Base-by-base conservation (phyloP, 2,888 invertebrate species). In the Leucoma salicis region DNA sequence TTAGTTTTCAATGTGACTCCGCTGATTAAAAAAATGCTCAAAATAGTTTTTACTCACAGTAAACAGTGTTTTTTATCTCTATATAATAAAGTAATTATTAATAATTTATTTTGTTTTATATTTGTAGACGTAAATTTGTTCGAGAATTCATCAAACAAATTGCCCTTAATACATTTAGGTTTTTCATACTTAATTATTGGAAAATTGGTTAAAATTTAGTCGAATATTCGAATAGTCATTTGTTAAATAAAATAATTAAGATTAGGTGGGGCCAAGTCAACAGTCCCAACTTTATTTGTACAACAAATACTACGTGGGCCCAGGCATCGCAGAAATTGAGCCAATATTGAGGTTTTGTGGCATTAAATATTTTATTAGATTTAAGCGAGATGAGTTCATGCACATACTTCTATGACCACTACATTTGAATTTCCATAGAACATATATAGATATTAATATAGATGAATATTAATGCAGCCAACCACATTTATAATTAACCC, bases 301-400 rank as follows among this genome's bases (percentile, higher is more conserved):
- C 24, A 33, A 31, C 18, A 34, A 24, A 28, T 33, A 25, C 32
- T 35, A 24, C 31, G 21, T 24, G 13, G 29, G 28, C 41, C 46
- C 34, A 14, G 21, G 36, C 41, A 52, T 53, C 57, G 54, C 60
- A 49, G 35, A 36, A 60, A 67, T 53, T 63, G 61, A 59, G 55
- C 53, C 24, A 39, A 36, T 21, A 29, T 13, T 10, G 8, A 34
- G 34, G 14, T 24, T 1, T 18, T 10, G 13, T n/a, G 10, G 8
- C n/a, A 8, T 10, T 25, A 14, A 25, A 10, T 14, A 14, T 10
- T 16, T 12, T 33, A 21, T 25, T 10, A 27, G 1, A 11, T 34
- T 15, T 14, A 5, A 14, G 5, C n/a, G 12, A 14, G 7, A 31
- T 29, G 29, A 29, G 14, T 5, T 13, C 29, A 29, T 29, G 29